phyloP scores from a whole-genome alignment of 2,797 vertebrate genomes.

The Cyclura pinguis region DNA sequence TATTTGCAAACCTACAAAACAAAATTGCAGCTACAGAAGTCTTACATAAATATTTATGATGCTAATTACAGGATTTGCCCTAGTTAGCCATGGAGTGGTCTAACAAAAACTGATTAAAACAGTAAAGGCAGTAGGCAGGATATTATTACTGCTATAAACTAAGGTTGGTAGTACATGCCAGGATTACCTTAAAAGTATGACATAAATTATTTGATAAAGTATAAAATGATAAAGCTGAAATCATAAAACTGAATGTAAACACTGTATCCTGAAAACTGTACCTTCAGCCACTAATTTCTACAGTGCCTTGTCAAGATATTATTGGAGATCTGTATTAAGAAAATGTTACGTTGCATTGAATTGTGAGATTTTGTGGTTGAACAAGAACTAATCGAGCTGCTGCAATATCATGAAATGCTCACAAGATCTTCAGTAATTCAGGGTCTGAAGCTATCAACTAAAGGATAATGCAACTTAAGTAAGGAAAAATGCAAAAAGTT shows the following conservation, averaged over 20 bases:
- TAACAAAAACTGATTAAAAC: conserved; percentile 69
- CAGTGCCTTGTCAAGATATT: neutral
- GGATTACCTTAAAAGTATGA: conserved; percentile 53
- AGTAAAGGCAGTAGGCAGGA: conserved; percentile 57
- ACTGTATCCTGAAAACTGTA: conserved; percentile 31
- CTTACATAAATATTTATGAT: conserved; percentile 77
- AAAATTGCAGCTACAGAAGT: conserved; percentile 57
- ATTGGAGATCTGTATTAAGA: neutral
- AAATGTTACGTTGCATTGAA: neutral
- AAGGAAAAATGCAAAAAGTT: neutral
- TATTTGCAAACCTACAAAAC: conserved; percentile 70
- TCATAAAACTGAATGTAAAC: conserved; percentile 48
- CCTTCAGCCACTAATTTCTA: conserved; percentile 33
- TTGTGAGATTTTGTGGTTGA: neutral
- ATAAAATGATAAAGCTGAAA: conserved; percentile 35
- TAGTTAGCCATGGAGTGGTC: conserved; percentile 53
- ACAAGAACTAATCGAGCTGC: neutral
- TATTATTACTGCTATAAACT: conserved; percentile 66
- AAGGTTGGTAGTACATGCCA: conserved; percentile 55
- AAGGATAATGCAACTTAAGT: neutral
- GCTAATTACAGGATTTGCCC: conserved; percentile 73
- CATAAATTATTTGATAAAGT: conserved; percentile 36
- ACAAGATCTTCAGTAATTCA: neutral
- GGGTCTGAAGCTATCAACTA: neutral
- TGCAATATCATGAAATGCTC: neutral